Conservation (phyloP, 30 jellyfish, hydroid and myxozoan species). For the Aurelia sp. region DNA sequence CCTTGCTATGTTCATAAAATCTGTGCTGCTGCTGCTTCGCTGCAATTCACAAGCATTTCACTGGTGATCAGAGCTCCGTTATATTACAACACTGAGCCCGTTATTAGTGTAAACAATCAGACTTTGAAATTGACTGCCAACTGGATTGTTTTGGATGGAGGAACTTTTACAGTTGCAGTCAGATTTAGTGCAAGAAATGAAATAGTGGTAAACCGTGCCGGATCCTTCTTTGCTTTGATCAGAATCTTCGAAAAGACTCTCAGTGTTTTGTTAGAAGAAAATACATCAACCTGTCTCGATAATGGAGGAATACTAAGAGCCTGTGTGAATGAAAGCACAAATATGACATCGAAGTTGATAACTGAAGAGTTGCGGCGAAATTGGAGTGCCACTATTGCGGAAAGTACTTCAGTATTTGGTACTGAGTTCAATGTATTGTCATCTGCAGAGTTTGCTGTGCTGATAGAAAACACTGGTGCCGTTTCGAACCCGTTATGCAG, state of each 20-base stretch:
- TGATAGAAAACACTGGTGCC: slow-evolving; percentile 51
- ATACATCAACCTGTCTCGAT: not conserved
- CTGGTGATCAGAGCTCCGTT: slow-evolving; percentile 39
- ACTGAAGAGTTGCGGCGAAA: slow-evolving; percentile 10
- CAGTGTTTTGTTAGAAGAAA: slow-evolving; percentile 6
- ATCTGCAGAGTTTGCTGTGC: slow-evolving; percentile 41
- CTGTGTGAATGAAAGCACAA: slow-evolving; percentile 10
- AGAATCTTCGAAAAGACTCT: slow-evolving; percentile 37
- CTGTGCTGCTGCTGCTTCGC: slow-evolving; percentile 23
- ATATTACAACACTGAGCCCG: not conserved
- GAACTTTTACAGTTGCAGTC: not conserved
- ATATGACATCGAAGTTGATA: not conserved
- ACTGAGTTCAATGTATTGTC: slow-evolving; percentile 16
- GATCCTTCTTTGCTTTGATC: slow-evolving; percentile 1
- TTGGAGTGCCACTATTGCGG: slow-evolving; percentile 14
- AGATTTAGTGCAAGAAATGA: slow-evolving; percentile 29
- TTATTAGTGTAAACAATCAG: not conserved
- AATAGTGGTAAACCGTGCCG: not conserved
- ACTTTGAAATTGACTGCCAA: slow-evolving; percentile 7
- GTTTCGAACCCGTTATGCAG: slow-evolving; percentile 49
- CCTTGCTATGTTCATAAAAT: slow-evolving; percentile 48
- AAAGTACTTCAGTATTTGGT: not conserved
- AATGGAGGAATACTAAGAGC: slow-evolving; percentile 29
- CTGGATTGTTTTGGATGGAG: not conserved
- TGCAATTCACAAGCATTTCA: slow-evolving; percentile 1